These are phyloP conservation scores for Tenthredo amoena DNA, from an alignment of 2,888 invertebrate genomes.

Conservation along the genomic window DNA sequence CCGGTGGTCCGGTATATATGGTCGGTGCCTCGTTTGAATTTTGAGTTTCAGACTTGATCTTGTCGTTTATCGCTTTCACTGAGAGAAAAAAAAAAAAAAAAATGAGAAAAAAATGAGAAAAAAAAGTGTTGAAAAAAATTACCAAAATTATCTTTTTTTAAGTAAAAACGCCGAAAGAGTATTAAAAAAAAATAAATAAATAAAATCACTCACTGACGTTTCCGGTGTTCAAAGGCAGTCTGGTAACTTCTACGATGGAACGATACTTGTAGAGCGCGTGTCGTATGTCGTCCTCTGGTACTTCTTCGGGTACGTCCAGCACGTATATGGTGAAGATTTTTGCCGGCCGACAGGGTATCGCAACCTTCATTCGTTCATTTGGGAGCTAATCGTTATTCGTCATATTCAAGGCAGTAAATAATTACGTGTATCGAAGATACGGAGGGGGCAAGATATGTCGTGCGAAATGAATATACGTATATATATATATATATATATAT, in stretches of 20 bases:
- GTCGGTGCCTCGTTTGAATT: constrained; percentile 75
- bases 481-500: too few relatives aligned
- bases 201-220: constrained; percentile 70
- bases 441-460: too few relatives aligned
- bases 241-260: constrained; percentile 89
- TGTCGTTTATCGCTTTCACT: constrained; percentile 75
- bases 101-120: constrained; percentile 57
- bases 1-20: constrained; percentile 75
- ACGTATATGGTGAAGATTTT: constrained; percentile 93
- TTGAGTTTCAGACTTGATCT: constrained; percentile 73
- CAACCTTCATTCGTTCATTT: constrained; percentile 79
- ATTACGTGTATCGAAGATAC: not conserved
- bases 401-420: constrained; percentile 32
- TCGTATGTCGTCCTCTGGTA: constrained; percentile 91
- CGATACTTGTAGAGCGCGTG: constrained; percentile 89
- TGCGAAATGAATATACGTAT: too few relatives aligned
- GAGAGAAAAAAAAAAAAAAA: constrained; percentile 46
- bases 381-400: constrained; percentile 45
- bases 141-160: constrained; percentile 61
- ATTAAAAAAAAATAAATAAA: constrained; percentile 54
- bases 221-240: constrained; percentile 80
- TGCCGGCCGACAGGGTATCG: constrained; percentile 92
- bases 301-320: constrained; percentile 90
- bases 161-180: not conserved
- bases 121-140: not conserved